Base-by-base conservation (phyloP, 1,140 invertebrate species). In the Pseudachorutes palmiensis region DNA sequence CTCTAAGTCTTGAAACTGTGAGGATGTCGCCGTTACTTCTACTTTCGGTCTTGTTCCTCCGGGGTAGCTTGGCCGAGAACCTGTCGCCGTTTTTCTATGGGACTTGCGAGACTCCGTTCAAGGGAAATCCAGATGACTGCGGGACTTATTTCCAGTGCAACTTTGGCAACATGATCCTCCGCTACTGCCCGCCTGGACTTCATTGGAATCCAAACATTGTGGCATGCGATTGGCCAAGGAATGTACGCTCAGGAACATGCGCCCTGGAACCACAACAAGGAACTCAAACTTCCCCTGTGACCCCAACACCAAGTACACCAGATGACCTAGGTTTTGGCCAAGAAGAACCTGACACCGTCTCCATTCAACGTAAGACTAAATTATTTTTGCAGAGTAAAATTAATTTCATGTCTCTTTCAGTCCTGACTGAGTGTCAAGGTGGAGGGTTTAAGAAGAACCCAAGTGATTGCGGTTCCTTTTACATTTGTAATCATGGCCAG, bases 121-220 rank as follows among this genome's bases (percentile, higher is more conserved):
- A 57, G 22, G 62, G 5, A 24, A 63, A 63, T 48, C 62, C 62
- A 14, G 22, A 24, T 12, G 67, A 68, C 48, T 68, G 67, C 45
- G 24, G 16, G 5, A 36, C 61, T 28, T 68, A 64, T 32, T 68
- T 36, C 32, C 67, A 68, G 45, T 68, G 67, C 45, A 45, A 58
- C n/a, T 31, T 29, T 59, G 67, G 67, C 2, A 2, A 14, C 16
- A 9, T 51, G 19, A 26, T 68, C 16, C 31, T 64, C 16, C 12
- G 36, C 2, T 2, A 22, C n/a, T 68, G 67, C 31, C 61, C 62
- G 1, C n/a, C 19, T 26, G 29, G 24, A 22, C 33, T 68, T 1
- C 9, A 59, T 26, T 68, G 67, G 67, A 68, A 68, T 48, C 1
- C 31, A 5, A 26, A 68, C 1, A 36, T 51, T 22, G 22, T 24